These are phyloP conservation scores for Laticauda laticaudata DNA, from an alignment of 2,113 vertebrate genomes.

Conservation along the genomic window DNA sequence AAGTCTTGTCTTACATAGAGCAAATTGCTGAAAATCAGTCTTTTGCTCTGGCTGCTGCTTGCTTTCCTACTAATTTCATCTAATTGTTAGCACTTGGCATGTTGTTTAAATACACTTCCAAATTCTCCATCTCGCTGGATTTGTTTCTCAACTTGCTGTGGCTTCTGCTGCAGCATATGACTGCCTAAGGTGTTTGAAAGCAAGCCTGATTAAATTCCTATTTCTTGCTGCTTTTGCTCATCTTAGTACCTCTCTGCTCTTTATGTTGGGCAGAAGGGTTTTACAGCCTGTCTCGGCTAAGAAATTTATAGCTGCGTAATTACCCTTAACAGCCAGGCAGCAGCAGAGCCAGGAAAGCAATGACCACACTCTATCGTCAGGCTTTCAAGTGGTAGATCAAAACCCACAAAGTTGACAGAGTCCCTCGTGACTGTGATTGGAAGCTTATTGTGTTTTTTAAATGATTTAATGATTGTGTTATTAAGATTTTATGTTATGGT, in stretches of 20 bases:
- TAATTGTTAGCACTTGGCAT: not conserved
- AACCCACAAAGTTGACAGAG: not conserved
- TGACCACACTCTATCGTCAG: not conserved
- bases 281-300: not conserved
- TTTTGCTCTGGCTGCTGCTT: not conserved
- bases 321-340: not conserved
- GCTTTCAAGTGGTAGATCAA: not conserved
- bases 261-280: not conserved
- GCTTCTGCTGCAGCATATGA: not conserved
- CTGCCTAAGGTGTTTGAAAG: not conserved
- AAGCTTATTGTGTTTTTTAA: not conserved
- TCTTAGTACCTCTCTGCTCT: not conserved
- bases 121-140: not conserved
- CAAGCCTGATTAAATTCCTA: not conserved
- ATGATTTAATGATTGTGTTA: not conserved
- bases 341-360: not conserved
- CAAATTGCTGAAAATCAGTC: not conserved
- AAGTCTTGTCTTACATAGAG: not conserved
- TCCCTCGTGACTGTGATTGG: not conserved
- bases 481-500: not conserved
- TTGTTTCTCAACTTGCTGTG: not conserved
- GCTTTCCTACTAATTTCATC: not conserved
- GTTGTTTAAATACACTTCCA: not conserved
- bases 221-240: not conserved
- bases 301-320: not conserved